Percentiles rank a stretch among this genome's conserved stretches.
Conservation (phyloP, 2,113 vertebrate species). For the Chloroceryle aenea region DNA sequence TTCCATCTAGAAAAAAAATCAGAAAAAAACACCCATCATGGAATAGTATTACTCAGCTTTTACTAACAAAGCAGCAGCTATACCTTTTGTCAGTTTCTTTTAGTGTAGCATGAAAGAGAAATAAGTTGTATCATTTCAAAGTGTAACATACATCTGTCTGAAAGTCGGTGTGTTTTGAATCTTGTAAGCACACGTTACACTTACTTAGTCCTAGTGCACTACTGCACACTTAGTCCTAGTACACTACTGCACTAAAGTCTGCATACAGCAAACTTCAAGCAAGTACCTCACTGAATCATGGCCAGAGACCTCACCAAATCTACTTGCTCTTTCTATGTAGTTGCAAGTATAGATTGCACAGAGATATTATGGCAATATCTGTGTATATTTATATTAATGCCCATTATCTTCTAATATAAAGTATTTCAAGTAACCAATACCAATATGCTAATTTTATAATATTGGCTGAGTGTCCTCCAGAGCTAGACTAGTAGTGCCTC, state of each 20-base stretch:
- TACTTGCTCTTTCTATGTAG: not conserved
- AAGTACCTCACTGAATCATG: not conserved
- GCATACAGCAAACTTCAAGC: not conserved
- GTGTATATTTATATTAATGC: not conserved
- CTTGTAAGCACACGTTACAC: not conserved
- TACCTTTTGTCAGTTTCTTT: not conserved
- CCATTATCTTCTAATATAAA: not conserved
- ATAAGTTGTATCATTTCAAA: not conserved
- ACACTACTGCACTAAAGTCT: not conserved
- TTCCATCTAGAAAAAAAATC: not conserved
- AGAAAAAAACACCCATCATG: fast-evolving
- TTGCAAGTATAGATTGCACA: not conserved
- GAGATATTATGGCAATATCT: not conserved
- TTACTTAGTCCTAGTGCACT: not conserved
- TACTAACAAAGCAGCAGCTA: not conserved
- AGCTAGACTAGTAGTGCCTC: not conserved
- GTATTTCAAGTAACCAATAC: not conserved
- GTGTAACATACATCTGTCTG: not conserved
- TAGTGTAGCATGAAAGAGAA: not conserved
- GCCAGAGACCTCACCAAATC: not conserved
- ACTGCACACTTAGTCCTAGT: too few relatives aligned
- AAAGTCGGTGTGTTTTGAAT: not conserved
- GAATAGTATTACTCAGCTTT: not conserved
- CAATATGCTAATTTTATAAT: not conserved
- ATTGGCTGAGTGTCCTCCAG: not conserved